Percentiles rank a stretch among this genome's conserved stretches.
Conservation (phyloP, 1,140 invertebrate genomes). For the Drosophila suzukii region DNA sequence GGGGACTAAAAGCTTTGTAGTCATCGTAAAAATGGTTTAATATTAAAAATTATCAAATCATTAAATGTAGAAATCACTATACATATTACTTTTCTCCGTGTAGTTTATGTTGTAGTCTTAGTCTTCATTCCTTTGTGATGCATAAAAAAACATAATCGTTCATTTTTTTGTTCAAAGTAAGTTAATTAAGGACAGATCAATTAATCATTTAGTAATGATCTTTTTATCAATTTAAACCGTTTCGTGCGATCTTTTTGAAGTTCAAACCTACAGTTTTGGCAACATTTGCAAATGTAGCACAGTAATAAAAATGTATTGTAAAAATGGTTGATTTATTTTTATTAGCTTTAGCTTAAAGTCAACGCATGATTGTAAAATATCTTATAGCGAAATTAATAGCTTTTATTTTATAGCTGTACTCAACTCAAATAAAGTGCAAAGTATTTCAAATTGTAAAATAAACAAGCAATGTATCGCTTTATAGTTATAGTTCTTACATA, state of each 20-base stretch:
- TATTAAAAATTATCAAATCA: too few relatives aligned
- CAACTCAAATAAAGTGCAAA: background rate
- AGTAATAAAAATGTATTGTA: background rate
- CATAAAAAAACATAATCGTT: too few relatives aligned
- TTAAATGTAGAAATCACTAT: background rate
- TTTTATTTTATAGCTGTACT: background rate
- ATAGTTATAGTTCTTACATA: background rate
- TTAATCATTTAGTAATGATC: constrained; percentile 19
- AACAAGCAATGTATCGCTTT: background rate
- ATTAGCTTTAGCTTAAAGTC: too few relatives aligned
- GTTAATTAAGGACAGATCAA: constrained; percentile 16
- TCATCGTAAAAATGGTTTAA: too few relatives aligned
- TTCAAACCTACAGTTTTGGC: background rate
- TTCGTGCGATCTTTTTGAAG: background rate
- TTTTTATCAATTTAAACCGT: background rate
- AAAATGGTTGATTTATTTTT: too few relatives aligned
- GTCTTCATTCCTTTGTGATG: too few relatives aligned
- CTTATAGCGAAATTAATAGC: background rate
- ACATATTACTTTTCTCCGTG: background rate
- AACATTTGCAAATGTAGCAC: background rate
- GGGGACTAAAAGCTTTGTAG: too few relatives aligned
- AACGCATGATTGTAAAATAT: background rate
- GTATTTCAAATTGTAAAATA: background rate
- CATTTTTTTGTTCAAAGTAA: background rate
- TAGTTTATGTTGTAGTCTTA: background rate